A percentile compares a stretch with the other conserved stretches of the same genome.
Evolutionary conservation across 2,888 invertebrate species (phyloP).

Genomic region (Eupeodes luniger): DNA sequence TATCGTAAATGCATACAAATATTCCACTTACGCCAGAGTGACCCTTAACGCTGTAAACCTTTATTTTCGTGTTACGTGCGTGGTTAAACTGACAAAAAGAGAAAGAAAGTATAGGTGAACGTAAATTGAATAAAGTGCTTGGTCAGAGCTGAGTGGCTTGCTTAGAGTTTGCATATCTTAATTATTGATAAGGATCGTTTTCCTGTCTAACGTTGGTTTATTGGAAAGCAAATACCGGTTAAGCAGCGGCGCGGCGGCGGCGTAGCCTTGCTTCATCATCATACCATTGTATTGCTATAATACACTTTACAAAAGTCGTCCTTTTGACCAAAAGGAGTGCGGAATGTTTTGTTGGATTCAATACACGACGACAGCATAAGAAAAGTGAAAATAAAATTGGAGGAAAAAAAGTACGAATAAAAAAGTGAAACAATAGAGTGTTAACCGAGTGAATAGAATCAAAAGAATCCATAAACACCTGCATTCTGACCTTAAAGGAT

Average conservation of each 20-base stretch:
- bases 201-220: slow-evolving; percentile 58
- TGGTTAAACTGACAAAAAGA: slow-evolving; percentile 47
- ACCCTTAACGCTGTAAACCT: slow-evolving; percentile 34
- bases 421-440: slow-evolving; percentile 74
- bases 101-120: slow-evolving; percentile 23
- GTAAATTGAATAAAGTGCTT: slow-evolving; percentile 67
- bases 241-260: background rate
- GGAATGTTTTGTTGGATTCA: slow-evolving; percentile 33
- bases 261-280: background rate
- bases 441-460: slow-evolving; percentile 71
- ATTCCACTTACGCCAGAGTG: slow-evolving; percentile 58
- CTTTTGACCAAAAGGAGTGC: slow-evolving; percentile 15
- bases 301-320: slow-evolving; percentile 25
- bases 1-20: slow-evolving; percentile 32
- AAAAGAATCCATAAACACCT: slow-evolving; percentile 70
- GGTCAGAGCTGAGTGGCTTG: slow-evolving; percentile 55
- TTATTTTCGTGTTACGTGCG: slow-evolving; percentile 49
- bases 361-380: background rate
- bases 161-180: slow-evolving; percentile 72
- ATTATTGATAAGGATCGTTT: slow-evolving; percentile 72
- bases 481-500: slow-evolving; percentile 65
- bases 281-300: background rate
- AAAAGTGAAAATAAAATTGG: slow-evolving; percentile 51
- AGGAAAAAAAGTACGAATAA: slow-evolving; percentile 4
- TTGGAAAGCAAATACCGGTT: slow-evolving; percentile 59